phyloP scores from a whole-genome alignment of 2,888 invertebrate species.

The Ametastegia equiseti region DNA sequence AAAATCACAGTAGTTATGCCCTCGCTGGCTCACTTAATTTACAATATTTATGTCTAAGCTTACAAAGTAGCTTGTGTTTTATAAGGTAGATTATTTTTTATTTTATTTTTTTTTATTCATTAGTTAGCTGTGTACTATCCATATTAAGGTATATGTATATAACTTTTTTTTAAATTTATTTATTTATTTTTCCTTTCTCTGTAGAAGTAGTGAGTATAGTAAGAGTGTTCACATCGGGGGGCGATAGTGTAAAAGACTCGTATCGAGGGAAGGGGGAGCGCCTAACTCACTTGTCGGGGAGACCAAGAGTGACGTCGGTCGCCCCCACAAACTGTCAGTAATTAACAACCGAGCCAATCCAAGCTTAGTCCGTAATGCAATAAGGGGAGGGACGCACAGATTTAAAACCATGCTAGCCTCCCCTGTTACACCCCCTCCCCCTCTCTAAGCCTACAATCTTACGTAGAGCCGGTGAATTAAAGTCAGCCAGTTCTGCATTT shows the following conservation, averaged over 20 bases:
- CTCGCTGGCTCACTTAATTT: conserved; percentile 75
- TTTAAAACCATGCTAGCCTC: conserved; percentile 67
- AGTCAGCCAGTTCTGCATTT: conserved; percentile 52
- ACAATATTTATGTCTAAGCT: conserved; percentile 72
- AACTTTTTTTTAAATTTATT: too few species aligned
- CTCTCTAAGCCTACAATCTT: conserved; percentile 64
- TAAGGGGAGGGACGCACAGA: conserved; percentile 62
- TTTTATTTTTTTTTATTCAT: conserved; percentile 55
- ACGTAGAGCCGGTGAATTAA: conserved; percentile 51
- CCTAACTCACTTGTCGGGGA: conserved; percentile 74
- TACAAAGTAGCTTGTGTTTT: conserved; percentile 72
- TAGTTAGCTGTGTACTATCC: conserved; percentile 54
- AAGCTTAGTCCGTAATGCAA: conserved; percentile 52
- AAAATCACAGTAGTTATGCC: conserved; percentile 77
- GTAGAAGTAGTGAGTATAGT: conserved; percentile 46
- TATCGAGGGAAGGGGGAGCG: conserved; percentile 62
- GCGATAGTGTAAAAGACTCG: conserved; percentile 34
- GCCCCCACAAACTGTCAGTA: conserved; percentile 73
- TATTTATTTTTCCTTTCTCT: too few species aligned
- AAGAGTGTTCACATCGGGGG: conserved; percentile 39
- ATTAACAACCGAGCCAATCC: conserved; percentile 23
- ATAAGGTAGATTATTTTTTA: conserved; percentile 59
- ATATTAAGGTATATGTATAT: conserved; percentile 39
- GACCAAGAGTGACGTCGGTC: conserved; percentile 75
- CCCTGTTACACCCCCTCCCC: conserved; percentile 65